Percentiles rank a stretch among this genome's conserved stretches.
These are phyloP conservation scores for Ceramica pisi DNA, from an alignment of 2,888 invertebrate species.

Conservation along the genomic window DNA sequence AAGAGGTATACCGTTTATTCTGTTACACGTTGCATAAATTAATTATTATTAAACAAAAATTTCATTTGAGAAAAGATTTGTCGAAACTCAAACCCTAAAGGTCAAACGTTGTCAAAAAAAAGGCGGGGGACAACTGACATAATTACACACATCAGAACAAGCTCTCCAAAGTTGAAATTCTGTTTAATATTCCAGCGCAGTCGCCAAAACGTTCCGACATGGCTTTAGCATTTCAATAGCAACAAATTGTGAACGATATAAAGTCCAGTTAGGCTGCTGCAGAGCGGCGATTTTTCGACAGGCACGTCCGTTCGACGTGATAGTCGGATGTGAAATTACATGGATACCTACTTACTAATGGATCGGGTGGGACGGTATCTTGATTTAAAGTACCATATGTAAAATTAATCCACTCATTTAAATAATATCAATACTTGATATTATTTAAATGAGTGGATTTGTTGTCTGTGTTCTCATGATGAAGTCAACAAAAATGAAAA, in stretches of 20 bases:
- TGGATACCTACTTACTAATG: slow-evolving; percentile 14
- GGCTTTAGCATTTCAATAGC: slow-evolving; percentile 67
- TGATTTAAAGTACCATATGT: neutral
- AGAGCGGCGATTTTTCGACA: slow-evolving; percentile 40
- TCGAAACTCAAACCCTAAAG: neutral
- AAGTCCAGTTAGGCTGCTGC: slow-evolving; percentile 54
- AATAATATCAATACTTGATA: neutral
- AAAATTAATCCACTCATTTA: too few relatives aligned
- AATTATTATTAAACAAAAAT: too few relatives aligned
- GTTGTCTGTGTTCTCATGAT: too few relatives aligned
- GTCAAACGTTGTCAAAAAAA: neutral
- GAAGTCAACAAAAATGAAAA: too few relatives aligned
- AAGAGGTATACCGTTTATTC: too few relatives aligned
- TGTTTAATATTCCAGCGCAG: slow-evolving; percentile 55
- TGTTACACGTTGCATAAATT: too few relatives aligned
- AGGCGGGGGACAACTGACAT: neutral
- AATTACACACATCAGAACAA: slow-evolving; percentile 9
- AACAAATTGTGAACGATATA: slow-evolving; percentile 64
- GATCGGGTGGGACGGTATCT: neutral
- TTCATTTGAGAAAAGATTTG: neutral
- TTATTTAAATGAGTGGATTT: neutral
- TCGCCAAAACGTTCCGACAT: slow-evolving; percentile 51
- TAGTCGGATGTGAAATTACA: slow-evolving; percentile 29
- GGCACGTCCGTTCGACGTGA: slow-evolving; percentile 54
- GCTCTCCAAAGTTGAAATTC: slow-evolving; percentile 17